A percentile compares a stretch with the other conserved stretches of the same genome.
phyloP scores from a whole-genome alignment of 2,797 vertebrate species.

The Sitta carolinensis region DNA sequence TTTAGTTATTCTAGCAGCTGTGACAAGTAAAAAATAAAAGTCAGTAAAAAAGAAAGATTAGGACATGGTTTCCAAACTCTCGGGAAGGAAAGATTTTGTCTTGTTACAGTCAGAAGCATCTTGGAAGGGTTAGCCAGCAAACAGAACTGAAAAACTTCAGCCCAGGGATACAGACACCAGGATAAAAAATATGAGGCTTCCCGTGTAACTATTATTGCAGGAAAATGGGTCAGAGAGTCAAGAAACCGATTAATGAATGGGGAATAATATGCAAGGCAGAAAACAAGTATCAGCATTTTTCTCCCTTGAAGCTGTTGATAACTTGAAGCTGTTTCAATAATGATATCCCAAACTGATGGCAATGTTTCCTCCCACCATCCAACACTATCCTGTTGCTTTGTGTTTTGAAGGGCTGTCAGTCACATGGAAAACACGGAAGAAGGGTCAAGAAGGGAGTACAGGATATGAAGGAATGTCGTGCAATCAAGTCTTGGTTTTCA shows the following conservation, averaged over 20 bases:
- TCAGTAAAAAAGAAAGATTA: neutral
- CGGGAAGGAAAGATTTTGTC: neutral
- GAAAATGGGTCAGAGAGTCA: constrained; percentile 76
- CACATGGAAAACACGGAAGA: constrained; percentile 49
- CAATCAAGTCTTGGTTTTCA: neutral
- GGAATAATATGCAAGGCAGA: constrained; percentile 68
- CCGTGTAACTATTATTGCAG: constrained; percentile 73
- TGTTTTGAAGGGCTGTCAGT: constrained; percentile 51
- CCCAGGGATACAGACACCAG: constrained; percentile 6
- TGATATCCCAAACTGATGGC: constrained; percentile 70
- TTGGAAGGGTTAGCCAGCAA: constrained; percentile 18
- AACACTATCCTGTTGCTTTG: constrained; percentile 55
- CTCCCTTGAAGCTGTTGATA: constrained; percentile 58
- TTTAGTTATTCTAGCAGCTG: neutral
- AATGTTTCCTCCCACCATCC: constrained; percentile 52
- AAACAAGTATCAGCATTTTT: constrained; percentile 70
- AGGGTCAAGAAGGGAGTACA: constrained; percentile 66
- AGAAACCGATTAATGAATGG: constrained; percentile 69
- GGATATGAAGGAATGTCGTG: constrained; percentile 50
- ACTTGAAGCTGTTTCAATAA: constrained; percentile 77
- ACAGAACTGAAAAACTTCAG: constrained; percentile 35
- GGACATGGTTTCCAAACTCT: neutral
- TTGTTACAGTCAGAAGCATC: neutral
- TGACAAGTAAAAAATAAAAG: neutral
- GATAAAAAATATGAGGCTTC: constrained; percentile 70